Base-by-base conservation (phyloP, 64 coral and sea anemone genomes). In the Dendronephthya gigantea region DNA sequence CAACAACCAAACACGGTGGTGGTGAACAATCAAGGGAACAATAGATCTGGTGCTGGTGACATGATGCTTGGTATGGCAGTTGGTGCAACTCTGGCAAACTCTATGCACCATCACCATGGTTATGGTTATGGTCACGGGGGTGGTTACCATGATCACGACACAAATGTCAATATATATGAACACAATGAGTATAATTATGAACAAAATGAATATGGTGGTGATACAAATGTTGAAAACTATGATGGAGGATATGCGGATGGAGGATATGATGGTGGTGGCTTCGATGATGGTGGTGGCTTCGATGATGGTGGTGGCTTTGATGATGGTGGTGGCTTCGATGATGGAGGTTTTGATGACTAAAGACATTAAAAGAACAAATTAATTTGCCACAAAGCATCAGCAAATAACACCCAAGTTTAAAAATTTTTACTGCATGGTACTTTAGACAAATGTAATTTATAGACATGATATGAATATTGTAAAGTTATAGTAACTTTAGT, bases 1-100 rank as follows among this genome's bases (percentile, higher is more conserved):
- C 29, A 34, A 34, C 69, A 75, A 75, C 69, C 28, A 75, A 31
- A 75, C 12, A 31, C 69, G 1, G 25, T 34, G 28, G 35, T 37
- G 10, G 30, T 75, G 5, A 37, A 34, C 22, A 30, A n/a, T 33
- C 69, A 75, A 75, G 69, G 35, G 10, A 31, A 37, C 25, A 37
- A 37, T 75, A 37, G 69, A 14, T 75, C 69, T 37, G 35, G 69
- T 13, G 30, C 29, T 37, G 69, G n/a, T 75, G 69, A 75, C 69
- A 75, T 75, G 69, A 37, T 75, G 69, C 35, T 75, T 34, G 69
- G 69, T 75, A 75, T 75, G 69, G 69, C 69, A 23, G 69, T 37
- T 75, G 69, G 69, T 75, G 69, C 69, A 75, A 75, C 35, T 31
- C 2, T 75, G 23, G 69, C 69, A 31, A 75, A 75, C 69, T 31